Conservation (phyloP, 2,113 vertebrate species). For the Anolis sagrei region DNA sequence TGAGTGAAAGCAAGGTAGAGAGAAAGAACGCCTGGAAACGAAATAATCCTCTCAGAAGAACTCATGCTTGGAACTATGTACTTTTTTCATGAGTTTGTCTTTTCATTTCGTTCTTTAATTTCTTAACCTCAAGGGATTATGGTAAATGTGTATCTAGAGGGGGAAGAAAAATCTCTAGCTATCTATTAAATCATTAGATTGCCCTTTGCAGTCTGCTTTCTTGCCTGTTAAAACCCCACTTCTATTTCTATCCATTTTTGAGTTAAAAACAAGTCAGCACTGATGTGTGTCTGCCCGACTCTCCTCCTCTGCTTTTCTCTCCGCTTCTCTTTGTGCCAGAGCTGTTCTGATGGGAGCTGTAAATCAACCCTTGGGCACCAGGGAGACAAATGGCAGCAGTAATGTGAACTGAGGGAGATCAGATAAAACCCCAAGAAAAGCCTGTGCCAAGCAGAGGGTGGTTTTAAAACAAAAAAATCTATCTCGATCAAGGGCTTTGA, state of each 20-base stretch:
- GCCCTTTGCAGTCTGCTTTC: background rate
- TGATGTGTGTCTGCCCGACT: accelerated
- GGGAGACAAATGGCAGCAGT: constrained; percentile 64
- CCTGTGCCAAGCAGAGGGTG: background rate
- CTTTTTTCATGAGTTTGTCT: background rate
- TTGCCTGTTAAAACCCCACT: background rate
- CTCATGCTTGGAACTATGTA: background rate
- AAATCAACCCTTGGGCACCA: constrained; percentile 57
- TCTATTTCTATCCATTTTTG: accelerated
- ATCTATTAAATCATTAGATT: background rate
- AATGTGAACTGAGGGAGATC: constrained; percentile 56
- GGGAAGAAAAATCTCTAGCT: background rate
- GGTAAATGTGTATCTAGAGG: background rate
- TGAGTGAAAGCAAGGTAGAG: background rate
- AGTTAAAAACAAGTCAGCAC: background rate
- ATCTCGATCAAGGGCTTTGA: background rate
- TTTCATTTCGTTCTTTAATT: background rate
- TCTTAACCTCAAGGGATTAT: background rate
- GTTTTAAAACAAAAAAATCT: constrained; percentile 43
- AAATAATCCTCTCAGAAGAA: background rate
- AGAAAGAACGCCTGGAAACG: constrained; percentile 11
- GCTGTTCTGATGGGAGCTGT: constrained; percentile 42
- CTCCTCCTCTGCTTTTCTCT: background rate
- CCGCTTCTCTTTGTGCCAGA: background rate
- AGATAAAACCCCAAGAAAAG: constrained; percentile 51